A percentile compares a stretch with the other conserved stretches of the same genome.
Conservation (phyloP, 2,113 vertebrate species). For the Australoheros scitulus region DNA sequence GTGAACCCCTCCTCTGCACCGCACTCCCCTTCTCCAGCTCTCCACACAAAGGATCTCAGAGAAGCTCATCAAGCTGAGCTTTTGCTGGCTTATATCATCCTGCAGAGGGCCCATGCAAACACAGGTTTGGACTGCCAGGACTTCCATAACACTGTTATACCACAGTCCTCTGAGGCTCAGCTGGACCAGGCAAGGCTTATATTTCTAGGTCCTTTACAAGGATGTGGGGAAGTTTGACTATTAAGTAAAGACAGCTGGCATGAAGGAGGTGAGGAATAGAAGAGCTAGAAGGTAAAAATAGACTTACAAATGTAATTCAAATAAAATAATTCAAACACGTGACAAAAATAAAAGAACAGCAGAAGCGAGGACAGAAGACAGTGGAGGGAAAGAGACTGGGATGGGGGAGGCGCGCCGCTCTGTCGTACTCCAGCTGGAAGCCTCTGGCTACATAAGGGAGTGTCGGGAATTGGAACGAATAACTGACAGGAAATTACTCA, state of each 20-base stretch:
- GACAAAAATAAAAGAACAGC: not conserved
- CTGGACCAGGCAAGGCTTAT: not conserved
- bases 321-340: not conserved
- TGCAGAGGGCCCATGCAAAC: conserved; percentile 63
- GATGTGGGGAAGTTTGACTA: conserved; percentile 27
- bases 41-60: conserved; percentile 48
- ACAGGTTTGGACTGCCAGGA: conserved; percentile 39
- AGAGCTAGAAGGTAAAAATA: not conserved
- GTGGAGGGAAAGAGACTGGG: not conserved
- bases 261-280: not conserved
- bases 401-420: not conserved
- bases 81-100: conserved; percentile 46
- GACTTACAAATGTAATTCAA: not conserved
- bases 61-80: conserved; percentile 54
- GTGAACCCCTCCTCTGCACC: conserved; percentile 65
- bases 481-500: conserved; percentile 70
- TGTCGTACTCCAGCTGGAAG: conserved; percentile 53
- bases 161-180: conserved; percentile 42
- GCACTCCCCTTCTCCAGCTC: conserved; percentile 6
- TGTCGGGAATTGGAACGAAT: conserved; percentile 53
- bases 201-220: conserved; percentile 9
- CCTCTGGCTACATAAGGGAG: conserved; percentile 69
- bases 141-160: conserved; percentile 37
- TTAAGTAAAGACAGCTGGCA: not conserved
- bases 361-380: not conserved